Base-by-base conservation (phyloP, 2,888 invertebrate genomes). In the Phorcus lineatus region DNA sequence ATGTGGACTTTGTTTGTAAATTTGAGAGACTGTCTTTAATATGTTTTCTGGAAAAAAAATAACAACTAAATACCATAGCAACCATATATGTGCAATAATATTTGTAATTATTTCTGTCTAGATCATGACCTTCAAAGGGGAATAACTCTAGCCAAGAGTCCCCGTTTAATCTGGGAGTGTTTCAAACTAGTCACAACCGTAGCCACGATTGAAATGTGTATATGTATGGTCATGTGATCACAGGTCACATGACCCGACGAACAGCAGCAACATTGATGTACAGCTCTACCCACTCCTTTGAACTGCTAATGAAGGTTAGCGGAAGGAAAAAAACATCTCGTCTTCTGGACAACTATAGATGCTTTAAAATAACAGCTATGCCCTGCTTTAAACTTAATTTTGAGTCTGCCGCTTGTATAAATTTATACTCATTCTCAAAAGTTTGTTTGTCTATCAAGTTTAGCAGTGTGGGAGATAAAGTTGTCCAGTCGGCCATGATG, bases 71-170 rank as follows among this genome's bases (percentile, higher is more conserved):
- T 47, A 47, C 47, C 47, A 47, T 47, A 47, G 47, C 47, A 47
- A 70, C 70, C 70, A 70, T 70, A 19, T 19, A 70, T 70, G 70
- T 70, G 70, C 70, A 70, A 70, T 70, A 70, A 70, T 70, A 36
- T 40, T 19, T 36, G 31, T 70, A 70, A 70, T 40, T 36, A 36
- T 17, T 36, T 36, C 31, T 67, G 36, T 40, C 70, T 40, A 36
- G 36, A 70, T 36, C 57, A 24, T 31, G 13, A 70, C 31, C 70
- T 70, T 70, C 40, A n/a, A 70, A 70, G 70, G 70, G 70, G 24
- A 40, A 70, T 40, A 70, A 70, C 70, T 70, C 70, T 11, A 47
- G 47, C 47, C 28, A 24, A 24, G 62, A 62, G 62, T 28, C 11
- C 62, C 62, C 24, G 28, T 16, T 28, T 28, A 62, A 62, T 28